Evolutionary conservation across 37 sponge, comb jelly and placozoan species (phyloP).

Genomic region (Spongilla lacustris): DNA sequence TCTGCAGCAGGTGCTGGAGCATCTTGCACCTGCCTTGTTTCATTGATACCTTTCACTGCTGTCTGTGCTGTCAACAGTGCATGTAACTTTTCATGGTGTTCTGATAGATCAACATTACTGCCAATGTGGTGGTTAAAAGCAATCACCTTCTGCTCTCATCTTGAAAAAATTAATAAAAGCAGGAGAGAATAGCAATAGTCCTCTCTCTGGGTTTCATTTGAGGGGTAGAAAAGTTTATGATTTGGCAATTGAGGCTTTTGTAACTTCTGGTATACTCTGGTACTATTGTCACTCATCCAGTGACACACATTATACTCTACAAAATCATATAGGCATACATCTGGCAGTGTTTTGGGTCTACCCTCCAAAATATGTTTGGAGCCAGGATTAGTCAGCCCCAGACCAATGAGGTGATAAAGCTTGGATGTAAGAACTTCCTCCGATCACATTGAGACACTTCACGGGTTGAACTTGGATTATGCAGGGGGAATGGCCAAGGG

Average conservation of each 20-base stretch:
- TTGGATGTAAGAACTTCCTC: conserved; percentile 79
- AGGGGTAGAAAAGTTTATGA: conserved; percentile 36
- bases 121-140: conserved; percentile 18
- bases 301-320: neutral
- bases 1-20: neutral
- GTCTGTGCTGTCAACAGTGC: conserved; percentile 1
- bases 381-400: conserved; percentile 69
- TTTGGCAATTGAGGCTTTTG: conserved; percentile 15
- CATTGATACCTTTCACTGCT: too few species aligned
- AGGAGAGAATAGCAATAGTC: conserved; percentile 50
- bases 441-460: conserved; percentile 95
- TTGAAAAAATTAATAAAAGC: conserved; percentile 41
- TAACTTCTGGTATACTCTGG: conserved; percentile 5
- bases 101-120: neutral
- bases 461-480: conserved; percentile 92
- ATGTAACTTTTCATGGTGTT: conserved; percentile 8
- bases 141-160: conserved; percentile 13
- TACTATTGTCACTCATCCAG: neutral
- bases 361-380: conserved; percentile 27
- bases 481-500: conserved; percentile 76
- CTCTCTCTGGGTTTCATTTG: conserved; percentile 31
- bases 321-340: conserved; percentile 45
- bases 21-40: too few species aligned
- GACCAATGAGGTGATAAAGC: conserved; percentile 92
- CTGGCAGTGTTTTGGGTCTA: conserved; percentile 19